Evolutionary conservation across 1,140 invertebrate genomes (phyloP).

Genomic region (Muscidifurax raptorellus): DNA sequence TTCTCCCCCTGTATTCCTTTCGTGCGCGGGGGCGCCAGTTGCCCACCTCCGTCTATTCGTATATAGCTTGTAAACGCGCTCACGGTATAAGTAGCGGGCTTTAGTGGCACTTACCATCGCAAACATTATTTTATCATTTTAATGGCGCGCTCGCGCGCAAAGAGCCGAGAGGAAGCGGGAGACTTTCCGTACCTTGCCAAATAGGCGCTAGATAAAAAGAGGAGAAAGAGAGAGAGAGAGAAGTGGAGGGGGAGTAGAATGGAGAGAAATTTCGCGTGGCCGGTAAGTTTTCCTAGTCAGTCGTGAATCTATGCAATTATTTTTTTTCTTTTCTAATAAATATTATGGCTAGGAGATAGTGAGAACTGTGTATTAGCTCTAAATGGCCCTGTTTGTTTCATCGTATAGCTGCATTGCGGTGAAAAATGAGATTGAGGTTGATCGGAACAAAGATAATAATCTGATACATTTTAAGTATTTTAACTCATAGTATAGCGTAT

Average conservation of each 20-base stretch:
- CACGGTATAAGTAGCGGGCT: constrained; percentile 61
- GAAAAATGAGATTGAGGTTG: too few species aligned
- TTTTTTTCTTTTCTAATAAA: background rate
- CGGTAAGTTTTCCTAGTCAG: background rate
- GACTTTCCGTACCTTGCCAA: constrained; percentile 29
- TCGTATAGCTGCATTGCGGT: too few species aligned
- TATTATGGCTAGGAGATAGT: too few species aligned
- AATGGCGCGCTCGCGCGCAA: constrained; percentile 59
- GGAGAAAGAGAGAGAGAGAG: background rate
- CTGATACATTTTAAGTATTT: too few species aligned
- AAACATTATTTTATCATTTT: constrained; percentile 75
- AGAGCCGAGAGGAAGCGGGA: background rate
- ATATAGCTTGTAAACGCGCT: background rate
- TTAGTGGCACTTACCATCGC: constrained; percentile 71
- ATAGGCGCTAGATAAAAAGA: constrained; percentile 10
- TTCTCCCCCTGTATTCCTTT: background rate
- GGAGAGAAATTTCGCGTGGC: constrained; percentile 10
- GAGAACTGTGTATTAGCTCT: too few species aligned
- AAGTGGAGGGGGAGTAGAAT: too few species aligned
- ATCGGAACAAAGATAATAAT: too few species aligned
- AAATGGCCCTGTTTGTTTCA: too few species aligned
- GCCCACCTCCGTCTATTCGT: background rate
- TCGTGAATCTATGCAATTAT: background rate
- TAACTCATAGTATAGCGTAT: too few species aligned
- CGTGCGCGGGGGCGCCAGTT: background rate